Evolutionary conservation across 2,113 vertebrate species (phyloP), one percentile per base, ranked within the genome.

Genomic region (Crotalus viridis): DNA sequence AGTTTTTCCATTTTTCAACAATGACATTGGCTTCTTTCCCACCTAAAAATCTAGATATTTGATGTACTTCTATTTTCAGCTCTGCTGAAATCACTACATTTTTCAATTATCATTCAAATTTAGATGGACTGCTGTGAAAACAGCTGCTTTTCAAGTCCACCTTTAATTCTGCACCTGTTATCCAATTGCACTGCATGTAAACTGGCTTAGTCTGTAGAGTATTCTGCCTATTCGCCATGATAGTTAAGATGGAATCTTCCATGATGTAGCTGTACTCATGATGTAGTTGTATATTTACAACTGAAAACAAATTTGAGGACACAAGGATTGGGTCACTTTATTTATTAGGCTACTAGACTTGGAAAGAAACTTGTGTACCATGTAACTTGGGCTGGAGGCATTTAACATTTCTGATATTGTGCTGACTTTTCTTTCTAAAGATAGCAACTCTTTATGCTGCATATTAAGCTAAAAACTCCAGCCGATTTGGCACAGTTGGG

Each of bases 391-490:
- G 57, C 90, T 94, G 69, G 88, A 91, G 81, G 88, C 93, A 48
- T 28, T 56, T 48, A 94, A 48, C 22, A 19, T 81, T 74, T 93
- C 2, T 87, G 54, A 17, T 33, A 24, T 93, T 95, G 28, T 95
- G 92, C 95, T 94, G 94, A 93, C 57, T 81, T 92, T 87, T 24
- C 87, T 90, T 93, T 96, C 93, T 87, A 96, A 91, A 95, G 94
- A 74, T 74, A 94, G 88, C 86, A 94, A 2, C 33, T 19, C n/a
- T 86, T 94, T 59, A 0, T 46, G 91, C 52, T 94, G 91, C 69
- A 90, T 93, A 95, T 95, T 88, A 97, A 93, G 69, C 89, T 89
- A 59, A 92, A 93, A 94, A 22, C 69, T 22, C 43, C 48, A 94
- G 90, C 88, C 93, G 91, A 94, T 92, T 33, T 91, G 91, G 94